These are phyloP conservation scores for Serripes groenlandicus DNA, from an alignment of 2,888 invertebrate species.

Conservation along the genomic window DNA sequence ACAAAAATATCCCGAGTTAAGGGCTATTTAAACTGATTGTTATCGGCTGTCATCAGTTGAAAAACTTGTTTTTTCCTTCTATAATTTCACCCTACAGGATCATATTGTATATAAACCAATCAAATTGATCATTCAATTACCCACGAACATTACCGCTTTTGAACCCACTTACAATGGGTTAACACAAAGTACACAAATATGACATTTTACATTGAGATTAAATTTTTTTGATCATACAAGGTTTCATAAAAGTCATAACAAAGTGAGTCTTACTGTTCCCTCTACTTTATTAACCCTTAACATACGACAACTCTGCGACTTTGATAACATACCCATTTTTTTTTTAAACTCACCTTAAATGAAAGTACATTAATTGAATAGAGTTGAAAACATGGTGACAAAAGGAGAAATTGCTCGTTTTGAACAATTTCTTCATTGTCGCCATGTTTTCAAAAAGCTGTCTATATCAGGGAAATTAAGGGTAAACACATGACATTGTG, in stretches of 20 bases:
- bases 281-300: too few species aligned
- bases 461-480: too few species aligned
- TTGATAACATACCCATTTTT: too few species aligned
- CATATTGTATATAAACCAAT: not conserved
- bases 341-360: too few species aligned
- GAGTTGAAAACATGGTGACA: too few species aligned
- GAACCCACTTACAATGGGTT: constrained; percentile 15
- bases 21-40: not conserved
- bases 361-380: too few species aligned
- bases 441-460: too few species aligned
- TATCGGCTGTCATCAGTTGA: constrained; percentile 8
- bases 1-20: not conserved
- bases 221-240: not conserved
- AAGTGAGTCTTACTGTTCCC: too few species aligned
- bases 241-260: not conserved
- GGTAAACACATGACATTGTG: too few species aligned
- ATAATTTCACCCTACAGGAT: constrained; percentile 4
- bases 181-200: constrained; percentile 16
- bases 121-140: constrained; percentile 26
- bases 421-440: too few species aligned
- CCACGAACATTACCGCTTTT: constrained; percentile 7
- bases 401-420: too few species aligned
- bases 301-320: too few species aligned
- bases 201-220: constrained; percentile 26
- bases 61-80: constrained; percentile 17